Evolutionary conservation across 2,888 invertebrate genomes (phyloP).

Genomic region (Calliopum simillimum): DNA sequence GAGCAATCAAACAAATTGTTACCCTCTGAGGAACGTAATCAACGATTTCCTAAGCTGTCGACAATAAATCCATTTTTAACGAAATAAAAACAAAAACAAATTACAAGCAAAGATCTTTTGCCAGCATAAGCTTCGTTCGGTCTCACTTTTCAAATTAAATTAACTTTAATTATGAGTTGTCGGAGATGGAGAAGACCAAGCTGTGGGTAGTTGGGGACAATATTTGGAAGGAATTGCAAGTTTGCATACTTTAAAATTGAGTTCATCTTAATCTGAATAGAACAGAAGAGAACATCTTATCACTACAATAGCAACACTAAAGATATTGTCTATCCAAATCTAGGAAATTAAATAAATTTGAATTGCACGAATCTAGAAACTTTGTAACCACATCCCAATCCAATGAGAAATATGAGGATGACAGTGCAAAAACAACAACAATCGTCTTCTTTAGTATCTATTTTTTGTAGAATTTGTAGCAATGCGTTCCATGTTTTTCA

Average conservation of each 20-base stretch:
- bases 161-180: not conserved
- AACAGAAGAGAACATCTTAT: constrained; percentile 1
- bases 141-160: not conserved
- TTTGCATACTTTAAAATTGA: constrained; percentile 7
- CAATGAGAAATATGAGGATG: no score
- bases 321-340: not conserved
- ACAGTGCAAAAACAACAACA: no score
- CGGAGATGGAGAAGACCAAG: not conserved
- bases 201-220: not conserved
- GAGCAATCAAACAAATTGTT: not conserved
- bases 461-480: no score
- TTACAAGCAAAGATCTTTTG: no score
- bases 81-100: no score
- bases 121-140: no score
- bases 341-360: not conserved
- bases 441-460: no score
- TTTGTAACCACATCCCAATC: no score
- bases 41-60: constrained; percentile 6
- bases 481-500: no score
- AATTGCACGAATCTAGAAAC: not conserved
- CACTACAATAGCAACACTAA: not conserved
- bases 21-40: not conserved
- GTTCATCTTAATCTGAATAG: not conserved
- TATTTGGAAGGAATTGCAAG: not conserved
- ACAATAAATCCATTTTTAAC: not conserved